Conservation (phyloP, 1,140 invertebrate genomes). For the Philopotamus ludificatus region DNA sequence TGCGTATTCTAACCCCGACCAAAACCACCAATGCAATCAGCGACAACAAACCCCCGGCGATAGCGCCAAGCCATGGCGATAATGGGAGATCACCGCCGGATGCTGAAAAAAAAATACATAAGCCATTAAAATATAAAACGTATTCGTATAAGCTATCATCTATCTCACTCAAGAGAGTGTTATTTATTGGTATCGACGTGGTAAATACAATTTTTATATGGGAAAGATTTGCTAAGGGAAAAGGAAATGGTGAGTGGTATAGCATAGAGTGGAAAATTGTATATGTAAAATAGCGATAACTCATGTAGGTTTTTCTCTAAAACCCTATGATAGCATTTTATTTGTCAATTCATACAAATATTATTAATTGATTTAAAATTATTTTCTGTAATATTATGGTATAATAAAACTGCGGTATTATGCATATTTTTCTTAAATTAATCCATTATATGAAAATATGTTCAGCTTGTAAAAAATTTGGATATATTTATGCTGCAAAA, state of each 20-base stretch:
- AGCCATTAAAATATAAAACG: neutral
- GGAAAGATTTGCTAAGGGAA: neutral
- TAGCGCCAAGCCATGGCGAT: conserved; percentile 34
- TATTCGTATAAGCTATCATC: too few species aligned
- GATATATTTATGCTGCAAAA: too few species aligned
- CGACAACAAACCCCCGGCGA: conserved; percentile 35
- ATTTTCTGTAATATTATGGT: too few species aligned
- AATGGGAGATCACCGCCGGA: conserved; percentile 26
- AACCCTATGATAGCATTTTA: too few species aligned
- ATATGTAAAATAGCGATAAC: too few species aligned
- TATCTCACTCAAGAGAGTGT: neutral
- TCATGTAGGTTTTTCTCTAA: too few species aligned
- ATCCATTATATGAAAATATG: too few species aligned
- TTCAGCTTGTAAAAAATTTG: too few species aligned
- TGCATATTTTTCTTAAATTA: too few species aligned
- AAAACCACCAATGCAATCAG: conserved; percentile 22
- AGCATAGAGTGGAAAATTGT: neutral
- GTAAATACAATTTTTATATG: neutral
- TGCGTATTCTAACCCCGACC: conserved; percentile 18
- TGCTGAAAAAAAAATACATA: conserved; percentile 23
- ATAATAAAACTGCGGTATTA: too few species aligned
- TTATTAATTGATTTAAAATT: too few species aligned
- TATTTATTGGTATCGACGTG: conserved; percentile 4
- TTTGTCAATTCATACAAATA: too few species aligned
- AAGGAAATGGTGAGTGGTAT: neutral